Base-by-base conservation (phyloP, 2,113 vertebrate species). In the Dolichotis patagonum region DNA sequence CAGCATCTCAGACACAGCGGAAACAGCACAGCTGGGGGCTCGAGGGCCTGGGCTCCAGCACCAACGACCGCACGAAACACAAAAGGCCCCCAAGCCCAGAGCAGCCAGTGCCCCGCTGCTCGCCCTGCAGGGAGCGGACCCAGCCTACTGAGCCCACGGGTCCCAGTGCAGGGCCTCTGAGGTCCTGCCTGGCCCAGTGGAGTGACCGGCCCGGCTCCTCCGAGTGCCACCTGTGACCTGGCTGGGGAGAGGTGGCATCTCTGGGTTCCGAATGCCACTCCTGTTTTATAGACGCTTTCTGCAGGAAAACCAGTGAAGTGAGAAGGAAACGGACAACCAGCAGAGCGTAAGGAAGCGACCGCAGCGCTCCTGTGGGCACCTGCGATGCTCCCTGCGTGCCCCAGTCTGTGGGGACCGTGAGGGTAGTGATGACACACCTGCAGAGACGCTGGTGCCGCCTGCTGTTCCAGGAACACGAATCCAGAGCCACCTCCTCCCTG, bases 101-200 rank as follows among this genome's bases (percentile, higher is more conserved):
- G 96, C 17, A 98, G 99, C 95, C 99, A 97, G 99, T 98, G 97
- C 96, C 96, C 60, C 99, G 96, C 98, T 92, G 75, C 99, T 99
- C 97, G 99, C 98, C 19, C 17, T 98, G 16, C 97, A 82, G 73
- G 85, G 92, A 75, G 96, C 0, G 97, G 99, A 83, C 95, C 58
- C 93, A 99, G 94, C 99, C 99, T 0, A 99, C 99, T 93, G 98
- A 98, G 86, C 98, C 98, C 99, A 99, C 16, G 98, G 62, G 73
- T 98, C 88, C 98, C 98, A 1, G 12, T 3, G 22, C 62, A 38
- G 43, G 32, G 12, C 8, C 67, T 3, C 28, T 11, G 46, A 0
- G 54, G 14, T 46, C 22, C 22, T 30, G 58, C 38, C 60, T 24
- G 16, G 38, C 62, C 41, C 28, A 1, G 9, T 12, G 24, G 13